These are phyloP conservation scores for Myopa testacea DNA, from an alignment of 2,888 invertebrate genomes.

Conservation along the genomic window DNA sequence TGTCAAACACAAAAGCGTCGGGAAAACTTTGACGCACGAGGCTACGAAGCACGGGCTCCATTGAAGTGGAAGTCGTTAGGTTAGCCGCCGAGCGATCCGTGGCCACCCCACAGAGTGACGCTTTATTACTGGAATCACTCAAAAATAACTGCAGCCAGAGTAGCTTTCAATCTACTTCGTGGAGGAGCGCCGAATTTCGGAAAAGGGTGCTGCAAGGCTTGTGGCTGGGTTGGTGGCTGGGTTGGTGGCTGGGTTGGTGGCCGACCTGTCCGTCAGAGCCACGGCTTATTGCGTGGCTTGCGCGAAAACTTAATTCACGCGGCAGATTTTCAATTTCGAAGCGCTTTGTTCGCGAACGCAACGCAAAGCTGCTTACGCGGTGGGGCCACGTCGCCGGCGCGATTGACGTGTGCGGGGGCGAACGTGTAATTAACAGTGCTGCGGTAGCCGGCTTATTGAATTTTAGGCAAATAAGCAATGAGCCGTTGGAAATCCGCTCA, in stretches of 20 bases:
- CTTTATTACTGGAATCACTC: not conserved
- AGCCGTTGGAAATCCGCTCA: constrained; percentile 60
- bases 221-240: constrained; percentile 5
- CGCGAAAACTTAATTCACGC: constrained; percentile 63
- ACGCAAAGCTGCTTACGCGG: constrained; percentile 46
- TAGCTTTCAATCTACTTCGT: constrained; percentile 7
- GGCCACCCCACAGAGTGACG: constrained; percentile 10
- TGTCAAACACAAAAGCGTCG: constrained; percentile 23
- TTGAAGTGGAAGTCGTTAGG: constrained; percentile 39
- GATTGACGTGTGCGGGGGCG: not conserved
- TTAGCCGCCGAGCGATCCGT: constrained; percentile 23
- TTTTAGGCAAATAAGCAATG: constrained; percentile 57
- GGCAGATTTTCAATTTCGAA: constrained; percentile 46
- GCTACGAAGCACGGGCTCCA: constrained; percentile 15
- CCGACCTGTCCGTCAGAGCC: not conserved
- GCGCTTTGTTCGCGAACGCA: constrained; percentile 13
- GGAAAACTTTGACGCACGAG: constrained; percentile 22
- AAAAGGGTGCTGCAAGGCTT: not conserved
- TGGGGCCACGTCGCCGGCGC: constrained; percentile 26
- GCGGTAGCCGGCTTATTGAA: constrained; percentile 49
- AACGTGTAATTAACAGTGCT: constrained; percentile 35
- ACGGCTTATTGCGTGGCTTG: not conserved
- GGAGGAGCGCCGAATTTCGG: not conserved
- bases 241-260: not conserved
- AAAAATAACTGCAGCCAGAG: constrained; percentile 6